These are phyloP conservation scores for Castor canadensis DNA, from an alignment of 2,113 vertebrate genomes.

Conservation along the genomic window DNA sequence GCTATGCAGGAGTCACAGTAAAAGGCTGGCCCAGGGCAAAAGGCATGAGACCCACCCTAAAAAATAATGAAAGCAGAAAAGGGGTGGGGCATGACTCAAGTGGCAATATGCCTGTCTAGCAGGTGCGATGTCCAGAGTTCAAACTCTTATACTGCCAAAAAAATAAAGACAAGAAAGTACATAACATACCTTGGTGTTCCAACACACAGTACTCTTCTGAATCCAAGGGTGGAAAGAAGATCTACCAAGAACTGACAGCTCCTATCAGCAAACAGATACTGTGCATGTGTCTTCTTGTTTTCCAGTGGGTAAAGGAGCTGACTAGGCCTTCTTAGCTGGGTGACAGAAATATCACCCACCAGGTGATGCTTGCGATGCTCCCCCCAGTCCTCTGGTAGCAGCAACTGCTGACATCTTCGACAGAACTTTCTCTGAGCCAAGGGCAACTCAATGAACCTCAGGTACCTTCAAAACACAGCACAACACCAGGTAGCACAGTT, in stretches of 20 bases:
- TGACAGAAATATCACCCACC: slow-evolving; percentile 79
- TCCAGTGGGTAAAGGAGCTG: slow-evolving; percentile 89
- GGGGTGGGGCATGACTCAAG: no score
- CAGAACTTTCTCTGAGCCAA: slow-evolving; percentile 91
- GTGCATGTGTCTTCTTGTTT: slow-evolving; percentile 96
- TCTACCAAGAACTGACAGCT: slow-evolving; percentile 91
- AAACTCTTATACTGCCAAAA: no score
- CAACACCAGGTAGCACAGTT: not conserved
- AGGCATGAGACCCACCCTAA: no score
- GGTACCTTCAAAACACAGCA: slow-evolving; percentile 85
- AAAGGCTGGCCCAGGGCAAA: no score
- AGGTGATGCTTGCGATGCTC: slow-evolving; percentile 84
- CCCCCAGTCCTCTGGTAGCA: slow-evolving; percentile 85
- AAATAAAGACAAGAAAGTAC: no score
- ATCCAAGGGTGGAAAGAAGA: slow-evolving; percentile 87
- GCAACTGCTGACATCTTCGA: slow-evolving; percentile 89
- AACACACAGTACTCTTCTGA: slow-evolving; percentile 91
- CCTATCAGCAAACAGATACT: slow-evolving; percentile 95
- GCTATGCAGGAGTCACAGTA: no score
- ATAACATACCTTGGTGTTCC: slow-evolving; percentile 92
- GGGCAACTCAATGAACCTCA: slow-evolving; percentile 85
- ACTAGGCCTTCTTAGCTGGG: slow-evolving; percentile 90
- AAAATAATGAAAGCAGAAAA: no score
- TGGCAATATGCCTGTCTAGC: no score
- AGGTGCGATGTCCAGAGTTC: no score